phyloP scores from a whole-genome alignment of 2,113 vertebrate genomes.

The Drymodes brunneopygia region DNA sequence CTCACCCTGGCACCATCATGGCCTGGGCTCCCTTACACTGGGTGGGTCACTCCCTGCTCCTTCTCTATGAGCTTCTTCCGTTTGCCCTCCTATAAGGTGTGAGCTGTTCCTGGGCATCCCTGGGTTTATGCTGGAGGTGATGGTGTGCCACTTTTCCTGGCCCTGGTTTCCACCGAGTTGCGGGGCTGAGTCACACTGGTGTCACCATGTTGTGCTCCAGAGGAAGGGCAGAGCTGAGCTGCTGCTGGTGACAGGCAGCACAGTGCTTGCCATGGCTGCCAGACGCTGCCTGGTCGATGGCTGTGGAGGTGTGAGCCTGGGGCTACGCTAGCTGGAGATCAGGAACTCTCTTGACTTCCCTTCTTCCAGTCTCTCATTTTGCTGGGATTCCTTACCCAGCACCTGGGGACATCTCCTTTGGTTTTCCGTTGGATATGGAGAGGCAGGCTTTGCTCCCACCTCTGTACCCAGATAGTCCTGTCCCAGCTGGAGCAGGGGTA shows the following conservation, averaged over 20 bases:
- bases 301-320: neutral
- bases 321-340: neutral
- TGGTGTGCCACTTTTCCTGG: accelerated
- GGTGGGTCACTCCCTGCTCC: neutral
- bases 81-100: accelerated
- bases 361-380: neutral
- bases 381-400: accelerated
- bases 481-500: accelerated
- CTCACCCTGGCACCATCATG: accelerated
- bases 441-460: neutral
- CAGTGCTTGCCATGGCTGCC: accelerated
- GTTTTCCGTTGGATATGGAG: neutral
- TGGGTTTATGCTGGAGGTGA: neutral
- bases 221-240: slow-evolving; percentile 11
- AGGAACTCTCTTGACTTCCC: neutral
- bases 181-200: slow-evolving; percentile 24
- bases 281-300: accelerated
- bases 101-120: neutral
- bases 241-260: neutral
- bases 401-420: neutral
- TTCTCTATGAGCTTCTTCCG: neutral
- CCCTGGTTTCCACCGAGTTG: neutral
- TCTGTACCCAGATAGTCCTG: neutral
- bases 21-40: accelerated
- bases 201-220: slow-evolving; percentile 24